A percentile compares a stretch with the other conserved stretches of the same genome.
These are phyloP conservation scores for Spodoptera frugiperda DNA, from an alignment of 1,140 invertebrate species.

Conservation along the genomic window DNA sequence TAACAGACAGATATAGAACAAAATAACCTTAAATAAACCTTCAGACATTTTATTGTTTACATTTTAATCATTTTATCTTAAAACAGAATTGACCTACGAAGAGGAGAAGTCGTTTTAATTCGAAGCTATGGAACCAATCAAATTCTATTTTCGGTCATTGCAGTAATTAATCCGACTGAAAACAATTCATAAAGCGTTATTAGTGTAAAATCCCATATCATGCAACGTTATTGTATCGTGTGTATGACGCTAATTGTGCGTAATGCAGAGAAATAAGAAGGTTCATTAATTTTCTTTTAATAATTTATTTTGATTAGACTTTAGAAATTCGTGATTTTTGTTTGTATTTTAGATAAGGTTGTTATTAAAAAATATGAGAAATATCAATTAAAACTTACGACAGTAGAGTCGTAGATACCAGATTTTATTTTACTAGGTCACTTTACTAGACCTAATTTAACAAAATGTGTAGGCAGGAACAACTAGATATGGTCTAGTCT, in stretches of 20 bases:
- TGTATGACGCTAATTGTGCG: background rate
- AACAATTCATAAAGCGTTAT: conserved; percentile 11
- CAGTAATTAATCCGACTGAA: background rate
- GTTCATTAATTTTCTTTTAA: background rate
- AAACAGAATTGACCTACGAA: no score
- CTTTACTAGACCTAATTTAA: background rate
- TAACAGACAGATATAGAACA: no score
- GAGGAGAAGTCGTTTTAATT: no score
- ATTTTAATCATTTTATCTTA: no score
- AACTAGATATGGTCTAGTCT: background rate
- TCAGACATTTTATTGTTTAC: no score
- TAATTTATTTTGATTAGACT: no score
- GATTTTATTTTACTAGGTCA: background rate
- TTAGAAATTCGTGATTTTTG: no score
- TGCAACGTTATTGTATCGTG: background rate
- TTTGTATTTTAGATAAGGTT: no score
- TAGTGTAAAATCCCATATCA: conserved; percentile 11
- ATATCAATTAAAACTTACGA: background rate
- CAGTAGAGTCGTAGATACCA: no score
- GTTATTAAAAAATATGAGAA: background rate
- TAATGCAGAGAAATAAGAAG: background rate
- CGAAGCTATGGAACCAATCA: no score
- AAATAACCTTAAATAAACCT: no score
- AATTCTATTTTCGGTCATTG: no score
- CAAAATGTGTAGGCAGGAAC: conserved; percentile 14